Conservation (phyloP, 2,888 invertebrate genomes). For the Spicauda simplicius region DNA sequence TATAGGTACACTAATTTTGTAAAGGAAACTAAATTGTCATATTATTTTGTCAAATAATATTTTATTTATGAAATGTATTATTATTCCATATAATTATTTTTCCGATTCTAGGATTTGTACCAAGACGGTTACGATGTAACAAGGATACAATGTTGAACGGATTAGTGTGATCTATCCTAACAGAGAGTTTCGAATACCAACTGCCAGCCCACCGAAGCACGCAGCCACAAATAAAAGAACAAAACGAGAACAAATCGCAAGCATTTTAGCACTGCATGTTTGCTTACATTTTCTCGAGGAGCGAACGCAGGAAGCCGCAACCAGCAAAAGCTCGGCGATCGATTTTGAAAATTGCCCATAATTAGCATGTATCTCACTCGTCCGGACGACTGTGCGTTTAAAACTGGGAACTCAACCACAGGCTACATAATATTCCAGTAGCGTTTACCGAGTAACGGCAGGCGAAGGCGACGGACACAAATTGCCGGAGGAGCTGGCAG, state of each 20-base stretch:
- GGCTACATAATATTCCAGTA: conserved; percentile 80
- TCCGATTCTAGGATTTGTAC: too few relatives aligned
- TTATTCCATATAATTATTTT: too few relatives aligned
- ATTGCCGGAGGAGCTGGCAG: conserved; percentile 77
- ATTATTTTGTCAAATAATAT: too few relatives aligned
- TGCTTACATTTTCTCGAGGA: conserved; percentile 61
- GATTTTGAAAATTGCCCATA: conserved; percentile 84
- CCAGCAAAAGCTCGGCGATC: conserved; percentile 78
- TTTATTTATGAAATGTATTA: too few relatives aligned
- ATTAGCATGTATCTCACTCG: conserved; percentile 82
- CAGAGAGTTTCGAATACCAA: conserved; percentile 13
- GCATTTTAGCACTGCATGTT: conserved; percentile 52
- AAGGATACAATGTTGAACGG: neutral
- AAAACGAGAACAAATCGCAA: conserved; percentile 40
- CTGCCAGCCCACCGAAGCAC: conserved; percentile 1
- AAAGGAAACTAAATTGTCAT: too few relatives aligned
- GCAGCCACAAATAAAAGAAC: conserved; percentile 31
- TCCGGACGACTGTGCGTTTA: conserved; percentile 75
- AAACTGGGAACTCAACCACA: conserved; percentile 77
- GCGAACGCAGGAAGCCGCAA: conserved; percentile 77
- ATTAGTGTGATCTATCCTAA: conserved; percentile 9
- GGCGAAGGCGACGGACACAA: conserved; percentile 78
- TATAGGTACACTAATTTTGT: neutral
- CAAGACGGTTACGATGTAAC: neutral
- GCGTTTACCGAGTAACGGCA: conserved; percentile 82